These are phyloP conservation scores for Streblospio benedicti DNA, from an alignment of 1,140 invertebrate genomes.

Conservation along the genomic window DNA sequence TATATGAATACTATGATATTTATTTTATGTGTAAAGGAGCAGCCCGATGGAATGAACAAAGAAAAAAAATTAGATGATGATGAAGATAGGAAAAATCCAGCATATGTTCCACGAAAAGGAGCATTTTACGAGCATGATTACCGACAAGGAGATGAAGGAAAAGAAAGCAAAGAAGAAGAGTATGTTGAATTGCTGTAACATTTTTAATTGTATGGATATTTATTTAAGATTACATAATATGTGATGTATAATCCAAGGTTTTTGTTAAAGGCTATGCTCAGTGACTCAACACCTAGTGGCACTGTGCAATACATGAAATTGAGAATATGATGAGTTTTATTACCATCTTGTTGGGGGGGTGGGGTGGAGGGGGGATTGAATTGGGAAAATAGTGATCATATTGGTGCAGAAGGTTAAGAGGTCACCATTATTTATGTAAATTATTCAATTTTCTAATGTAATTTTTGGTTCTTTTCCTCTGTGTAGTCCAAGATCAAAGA, in stretches of 20 bases:
- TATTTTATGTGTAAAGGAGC: conserved; percentile 27
- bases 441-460: background rate
- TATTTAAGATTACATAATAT: background rate
- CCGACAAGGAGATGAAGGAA: conserved; percentile 20
- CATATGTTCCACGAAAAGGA: conserved; percentile 90
- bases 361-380: background rate
- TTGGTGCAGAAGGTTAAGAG: background rate
- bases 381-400: background rate
- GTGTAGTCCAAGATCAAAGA: conserved; percentile 31
- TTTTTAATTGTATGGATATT: background rate
- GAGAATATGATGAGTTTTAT: no score
- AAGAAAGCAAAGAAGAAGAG: conserved; percentile 59
- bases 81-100: conserved; percentile 88
- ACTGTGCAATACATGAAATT: no score
- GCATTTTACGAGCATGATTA: conserved; percentile 91
- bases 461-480: conserved; percentile 3
- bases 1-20: background rate
- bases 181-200: conserved; percentile 32
- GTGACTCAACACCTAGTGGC: no score
- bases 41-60: conserved; percentile 26
- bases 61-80: conserved; percentile 65
- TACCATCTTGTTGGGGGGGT: no score
- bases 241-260: background rate
- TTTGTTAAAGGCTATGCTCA: no score
- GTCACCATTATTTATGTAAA: background rate